These are phyloP conservation scores for Coracopsis vasa DNA, from an alignment of 2,113 vertebrate species.

Conservation along the genomic window DNA sequence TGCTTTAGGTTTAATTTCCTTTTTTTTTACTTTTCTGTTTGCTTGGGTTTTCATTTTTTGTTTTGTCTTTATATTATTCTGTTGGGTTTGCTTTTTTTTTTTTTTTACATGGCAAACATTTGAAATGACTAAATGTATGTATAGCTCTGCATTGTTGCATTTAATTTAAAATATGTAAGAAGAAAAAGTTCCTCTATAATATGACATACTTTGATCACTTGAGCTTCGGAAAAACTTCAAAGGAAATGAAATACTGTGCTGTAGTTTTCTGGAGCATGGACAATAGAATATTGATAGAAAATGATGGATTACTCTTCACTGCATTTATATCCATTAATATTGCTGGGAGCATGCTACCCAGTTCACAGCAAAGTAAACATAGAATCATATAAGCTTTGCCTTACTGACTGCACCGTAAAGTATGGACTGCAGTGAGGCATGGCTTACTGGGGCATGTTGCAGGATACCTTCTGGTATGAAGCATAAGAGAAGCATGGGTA, in stretches of 20 bases:
- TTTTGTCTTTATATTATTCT: background rate
- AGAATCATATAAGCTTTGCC: background rate
- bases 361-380: background rate
- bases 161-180: background rate
- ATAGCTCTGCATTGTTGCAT: background rate
- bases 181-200: background rate
- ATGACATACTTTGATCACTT: slow-evolving; percentile 24
- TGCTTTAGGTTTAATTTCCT: background rate
- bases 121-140: background rate
- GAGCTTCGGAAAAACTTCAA: background rate
- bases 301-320: background rate
- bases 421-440: background rate
- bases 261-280: background rate
- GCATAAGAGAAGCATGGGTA: background rate
- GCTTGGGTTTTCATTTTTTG: background rate
- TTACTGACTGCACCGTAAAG: background rate
- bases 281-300: background rate
- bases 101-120: background rate
- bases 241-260: background rate
- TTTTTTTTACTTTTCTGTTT: background rate
- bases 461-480: background rate
- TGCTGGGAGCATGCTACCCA: background rate
- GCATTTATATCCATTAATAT: background rate
- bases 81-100: background rate
- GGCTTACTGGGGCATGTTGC: background rate